Evolutionary conservation across 2,888 invertebrate species (phyloP).

Genomic region (Agrilus mali): DNA sequence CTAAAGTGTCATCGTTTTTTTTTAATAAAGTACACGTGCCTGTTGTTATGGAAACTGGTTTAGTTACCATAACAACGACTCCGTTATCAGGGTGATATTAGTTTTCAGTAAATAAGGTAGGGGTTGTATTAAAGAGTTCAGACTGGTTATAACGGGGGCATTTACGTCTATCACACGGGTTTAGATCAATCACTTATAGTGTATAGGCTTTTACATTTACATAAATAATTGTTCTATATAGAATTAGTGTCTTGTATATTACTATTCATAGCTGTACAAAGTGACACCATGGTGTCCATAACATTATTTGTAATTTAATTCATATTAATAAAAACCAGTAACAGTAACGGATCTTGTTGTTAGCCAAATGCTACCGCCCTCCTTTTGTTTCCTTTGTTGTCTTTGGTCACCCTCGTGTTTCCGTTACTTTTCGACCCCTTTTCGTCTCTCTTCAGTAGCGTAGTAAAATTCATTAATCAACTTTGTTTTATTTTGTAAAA

Average conservation of each 20-base stretch:
- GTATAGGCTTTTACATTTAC: conserved; percentile 19
- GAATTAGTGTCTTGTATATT: conserved; percentile 20
- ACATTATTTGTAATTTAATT: conserved; percentile 24
- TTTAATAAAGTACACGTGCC: no score
- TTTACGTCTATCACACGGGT: conserved; percentile 10
- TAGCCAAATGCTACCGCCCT: neutral
- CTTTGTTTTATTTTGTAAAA: no score
- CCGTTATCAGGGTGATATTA: no score
- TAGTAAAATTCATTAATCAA: no score
- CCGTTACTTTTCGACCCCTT: no score
- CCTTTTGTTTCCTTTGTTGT: neutral
- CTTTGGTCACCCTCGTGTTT: conserved; percentile 6
- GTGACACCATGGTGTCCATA: conserved; percentile 19
- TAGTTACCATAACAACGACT: no score
- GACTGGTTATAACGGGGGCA: conserved; percentile 7
- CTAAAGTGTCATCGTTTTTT: no score
- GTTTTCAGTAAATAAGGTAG: no score
- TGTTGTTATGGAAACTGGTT: no score
- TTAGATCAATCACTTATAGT: conserved; percentile 19
- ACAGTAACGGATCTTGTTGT: conserved; percentile 9
- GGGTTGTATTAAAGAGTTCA: no score
- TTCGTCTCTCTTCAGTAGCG: no score
- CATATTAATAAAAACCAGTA: conserved; percentile 21
- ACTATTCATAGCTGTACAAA: conserved; percentile 22
- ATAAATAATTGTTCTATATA: conserved; percentile 15